Evolutionary conservation across 2,797 vertebrate species (phyloP).

Genomic region (Leucoraja ocellata): DNA sequence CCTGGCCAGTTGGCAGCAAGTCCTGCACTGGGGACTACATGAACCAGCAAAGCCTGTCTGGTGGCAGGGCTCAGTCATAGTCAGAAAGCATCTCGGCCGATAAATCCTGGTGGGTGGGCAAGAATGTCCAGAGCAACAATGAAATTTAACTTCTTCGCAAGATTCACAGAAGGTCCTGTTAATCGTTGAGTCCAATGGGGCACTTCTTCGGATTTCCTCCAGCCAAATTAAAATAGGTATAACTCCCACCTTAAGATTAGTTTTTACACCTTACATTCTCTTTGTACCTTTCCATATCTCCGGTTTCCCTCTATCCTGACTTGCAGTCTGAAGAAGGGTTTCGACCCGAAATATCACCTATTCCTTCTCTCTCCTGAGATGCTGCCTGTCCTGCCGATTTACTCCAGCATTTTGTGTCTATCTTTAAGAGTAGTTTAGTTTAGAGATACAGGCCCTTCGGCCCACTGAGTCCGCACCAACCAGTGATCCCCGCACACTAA

Average conservation of each 20-base stretch:
- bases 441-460: no score
- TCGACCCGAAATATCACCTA: no score
- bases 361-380: no score
- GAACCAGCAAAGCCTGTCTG: neutral
- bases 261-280: no score
- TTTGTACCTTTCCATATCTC: no score
- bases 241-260: neutral
- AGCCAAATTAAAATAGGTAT: neutral
- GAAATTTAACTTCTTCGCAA: neutral
- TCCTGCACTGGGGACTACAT: neutral
- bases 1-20: neutral
- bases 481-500: no score
- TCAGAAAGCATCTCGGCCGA: neutral
- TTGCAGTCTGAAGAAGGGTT: no score
- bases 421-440: no score
- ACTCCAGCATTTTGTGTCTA: no score
- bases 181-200: neutral
- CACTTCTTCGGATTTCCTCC: neutral
- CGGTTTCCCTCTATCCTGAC: no score
- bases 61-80: neutral
- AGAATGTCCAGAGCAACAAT: neutral
- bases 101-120: neutral
- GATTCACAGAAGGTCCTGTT: neutral
- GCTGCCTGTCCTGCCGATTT: no score
- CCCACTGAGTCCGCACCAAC: no score